phyloP scores from a whole-genome alignment of 2,113 vertebrate species.

The Scatophagus argus region DNA sequence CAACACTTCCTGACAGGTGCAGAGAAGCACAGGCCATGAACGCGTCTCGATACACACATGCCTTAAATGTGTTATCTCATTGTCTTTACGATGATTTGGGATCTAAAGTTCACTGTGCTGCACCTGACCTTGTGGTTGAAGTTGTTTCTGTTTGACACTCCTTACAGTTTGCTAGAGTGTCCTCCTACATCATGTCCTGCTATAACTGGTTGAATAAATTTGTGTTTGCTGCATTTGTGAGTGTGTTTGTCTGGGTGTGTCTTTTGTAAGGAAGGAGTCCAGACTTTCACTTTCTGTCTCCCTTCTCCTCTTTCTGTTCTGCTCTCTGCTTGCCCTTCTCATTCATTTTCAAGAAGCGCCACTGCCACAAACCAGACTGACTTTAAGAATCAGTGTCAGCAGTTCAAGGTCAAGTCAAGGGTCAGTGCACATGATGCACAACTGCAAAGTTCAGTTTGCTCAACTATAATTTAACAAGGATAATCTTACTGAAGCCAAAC shows the following conservation, averaged over 20 bases:
- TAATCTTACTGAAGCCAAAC: neutral
- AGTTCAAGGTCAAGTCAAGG: neutral
- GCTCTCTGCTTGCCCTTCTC: neutral
- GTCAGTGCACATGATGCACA: neutral
- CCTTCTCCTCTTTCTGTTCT: slow-evolving; percentile 33
- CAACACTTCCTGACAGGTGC: neutral
- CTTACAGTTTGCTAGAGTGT: neutral
- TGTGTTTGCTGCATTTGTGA: neutral
- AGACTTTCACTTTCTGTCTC: slow-evolving; percentile 49
- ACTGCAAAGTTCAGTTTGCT: neutral
- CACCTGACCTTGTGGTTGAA: neutral
- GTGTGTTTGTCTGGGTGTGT: neutral
- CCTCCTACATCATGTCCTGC: neutral
- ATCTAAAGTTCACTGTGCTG: neutral
- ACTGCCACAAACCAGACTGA: neutral
- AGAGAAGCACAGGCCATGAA: neutral
- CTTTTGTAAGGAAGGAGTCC: neutral
- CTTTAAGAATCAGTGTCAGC: slow-evolving; percentile 1
- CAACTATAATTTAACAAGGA: too few species aligned
- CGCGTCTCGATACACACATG: neutral
- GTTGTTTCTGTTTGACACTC: neutral
- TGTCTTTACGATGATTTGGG: neutral
- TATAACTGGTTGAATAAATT: neutral
- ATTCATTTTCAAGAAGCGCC: neutral
- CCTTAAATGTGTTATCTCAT: neutral